These are phyloP conservation scores for Anastatus disparis DNA, from an alignment of 1,140 invertebrate genomes.

Conservation along the genomic window DNA sequence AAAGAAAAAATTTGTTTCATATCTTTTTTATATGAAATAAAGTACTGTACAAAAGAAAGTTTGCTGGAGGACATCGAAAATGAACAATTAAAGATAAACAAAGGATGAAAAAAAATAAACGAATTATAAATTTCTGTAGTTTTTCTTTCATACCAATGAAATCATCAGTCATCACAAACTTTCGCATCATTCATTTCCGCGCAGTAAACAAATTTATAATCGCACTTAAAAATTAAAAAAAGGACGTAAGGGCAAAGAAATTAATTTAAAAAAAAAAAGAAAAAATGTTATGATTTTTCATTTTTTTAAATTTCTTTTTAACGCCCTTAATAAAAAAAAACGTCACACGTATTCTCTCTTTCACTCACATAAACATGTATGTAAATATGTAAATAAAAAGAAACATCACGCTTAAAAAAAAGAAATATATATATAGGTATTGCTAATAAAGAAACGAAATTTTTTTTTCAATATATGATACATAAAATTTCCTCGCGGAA, in stretches of 20 bases:
- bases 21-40: conserved; percentile 27
- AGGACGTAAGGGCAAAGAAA: conserved; percentile 3
- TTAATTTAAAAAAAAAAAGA: neutral
- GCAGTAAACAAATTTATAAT: conserved; percentile 5
- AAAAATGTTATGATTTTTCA: too few species aligned
- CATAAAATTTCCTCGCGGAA: conserved; percentile 48
- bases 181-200: conserved; percentile 25
- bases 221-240: conserved; percentile 17
- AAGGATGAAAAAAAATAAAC: conserved; percentile 18
- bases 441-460: conserved; percentile 43
- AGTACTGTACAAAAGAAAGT: conserved; percentile 31
- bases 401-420: conserved; percentile 16
- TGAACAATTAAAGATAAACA: conserved; percentile 21
- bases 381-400: conserved; percentile 26
- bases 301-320: too few species aligned
- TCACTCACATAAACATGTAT: conserved; percentile 19
- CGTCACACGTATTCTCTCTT: neutral
- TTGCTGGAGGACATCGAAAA: conserved; percentile 23
- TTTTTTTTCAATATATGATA: conserved; percentile 42
- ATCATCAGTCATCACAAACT: conserved; percentile 6
- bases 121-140: conserved; percentile 7
- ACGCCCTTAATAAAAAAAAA: conserved; percentile 22
- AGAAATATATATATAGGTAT: conserved; percentile 31
- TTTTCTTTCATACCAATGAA: conserved; percentile 15
- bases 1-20: neutral